phyloP scores from a whole-genome alignment of 2,113 vertebrate species.

The Vulpes ferrilata region DNA sequence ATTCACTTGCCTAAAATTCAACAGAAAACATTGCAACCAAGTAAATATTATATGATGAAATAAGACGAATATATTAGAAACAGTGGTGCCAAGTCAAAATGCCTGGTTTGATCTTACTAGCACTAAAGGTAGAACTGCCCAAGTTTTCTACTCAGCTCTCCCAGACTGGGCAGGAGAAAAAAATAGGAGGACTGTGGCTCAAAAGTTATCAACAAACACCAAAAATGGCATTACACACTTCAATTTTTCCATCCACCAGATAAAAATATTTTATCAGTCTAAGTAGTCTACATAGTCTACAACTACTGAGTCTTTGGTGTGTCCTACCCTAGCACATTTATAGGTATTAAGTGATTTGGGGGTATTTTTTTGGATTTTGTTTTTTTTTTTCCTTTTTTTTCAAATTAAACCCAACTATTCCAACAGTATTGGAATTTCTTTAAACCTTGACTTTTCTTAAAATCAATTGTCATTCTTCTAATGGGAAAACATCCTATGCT shows the following conservation, averaged over 20 bases:
- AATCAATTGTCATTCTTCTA: neutral
- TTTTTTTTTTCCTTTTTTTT: neutral
- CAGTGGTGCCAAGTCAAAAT: neutral
- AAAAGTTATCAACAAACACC: neutral
- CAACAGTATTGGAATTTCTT: neutral
- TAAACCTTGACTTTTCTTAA: constrained; percentile 18
- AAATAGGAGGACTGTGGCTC: neutral
- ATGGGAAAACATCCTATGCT: neutral
- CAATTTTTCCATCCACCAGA: neutral
- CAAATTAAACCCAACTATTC: neutral
- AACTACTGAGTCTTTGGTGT: neutral
- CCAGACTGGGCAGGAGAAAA: neutral
- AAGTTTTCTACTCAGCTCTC: neutral
- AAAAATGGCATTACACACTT: neutral
- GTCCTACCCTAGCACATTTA: neutral
- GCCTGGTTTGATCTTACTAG: neutral
- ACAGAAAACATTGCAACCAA: neutral
- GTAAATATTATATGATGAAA: neutral
- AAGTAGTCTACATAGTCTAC: no score
- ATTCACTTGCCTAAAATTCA: neutral
- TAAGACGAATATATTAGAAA: neutral
- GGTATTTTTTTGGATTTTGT: neutral
- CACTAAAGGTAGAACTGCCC: accelerated
- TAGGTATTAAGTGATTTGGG: neutral
- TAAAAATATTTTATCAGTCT: neutral